Conservation (phyloP, 2,888 invertebrate species). For the Andrena dorsata region DNA sequence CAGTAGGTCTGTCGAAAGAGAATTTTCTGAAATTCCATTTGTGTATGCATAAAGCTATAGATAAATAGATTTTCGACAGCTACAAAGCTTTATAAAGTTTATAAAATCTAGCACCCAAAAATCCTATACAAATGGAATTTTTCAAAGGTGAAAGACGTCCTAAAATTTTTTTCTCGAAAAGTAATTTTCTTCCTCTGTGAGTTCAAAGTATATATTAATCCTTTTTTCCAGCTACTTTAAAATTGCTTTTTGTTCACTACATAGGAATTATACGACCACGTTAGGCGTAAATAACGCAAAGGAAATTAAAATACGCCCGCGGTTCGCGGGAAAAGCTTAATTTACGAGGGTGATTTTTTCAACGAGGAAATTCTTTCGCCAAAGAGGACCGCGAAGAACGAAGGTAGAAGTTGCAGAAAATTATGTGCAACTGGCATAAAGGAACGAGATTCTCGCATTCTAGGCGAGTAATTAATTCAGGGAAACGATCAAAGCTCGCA, state of each 20-base stretch:
- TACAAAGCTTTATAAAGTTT: too few relatives aligned
- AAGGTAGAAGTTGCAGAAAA: not conserved
- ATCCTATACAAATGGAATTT: not conserved
- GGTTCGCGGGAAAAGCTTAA: constrained; percentile 1
- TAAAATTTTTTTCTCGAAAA: too few relatives aligned
- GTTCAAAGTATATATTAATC: not conserved
- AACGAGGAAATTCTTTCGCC: constrained; percentile 1
- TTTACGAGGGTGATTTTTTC: not conserved
- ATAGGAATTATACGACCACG: constrained; percentile 28
- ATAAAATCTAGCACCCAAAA: too few relatives aligned
- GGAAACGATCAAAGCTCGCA: constrained; percentile 13
- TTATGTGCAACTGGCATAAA: constrained; percentile 1
- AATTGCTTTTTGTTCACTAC: constrained; percentile 2
- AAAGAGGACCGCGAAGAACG: not conserved
- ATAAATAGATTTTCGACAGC: too few relatives aligned
- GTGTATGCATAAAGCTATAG: too few relatives aligned
- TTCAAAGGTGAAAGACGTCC: not conserved
- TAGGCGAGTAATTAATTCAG: constrained; percentile 8
- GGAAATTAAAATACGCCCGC: constrained; percentile 14
- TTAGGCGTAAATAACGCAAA: constrained; percentile 19
- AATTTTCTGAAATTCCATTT: too few relatives aligned
- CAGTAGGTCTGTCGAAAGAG: too few relatives aligned
- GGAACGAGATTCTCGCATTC: constrained; percentile 21
- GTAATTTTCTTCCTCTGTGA: not conserved
- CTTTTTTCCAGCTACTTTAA: not conserved